phyloP scores from a whole-genome alignment of 35 echinoderm and acorn worm genomes.

The Stichopus chloronotus region DNA sequence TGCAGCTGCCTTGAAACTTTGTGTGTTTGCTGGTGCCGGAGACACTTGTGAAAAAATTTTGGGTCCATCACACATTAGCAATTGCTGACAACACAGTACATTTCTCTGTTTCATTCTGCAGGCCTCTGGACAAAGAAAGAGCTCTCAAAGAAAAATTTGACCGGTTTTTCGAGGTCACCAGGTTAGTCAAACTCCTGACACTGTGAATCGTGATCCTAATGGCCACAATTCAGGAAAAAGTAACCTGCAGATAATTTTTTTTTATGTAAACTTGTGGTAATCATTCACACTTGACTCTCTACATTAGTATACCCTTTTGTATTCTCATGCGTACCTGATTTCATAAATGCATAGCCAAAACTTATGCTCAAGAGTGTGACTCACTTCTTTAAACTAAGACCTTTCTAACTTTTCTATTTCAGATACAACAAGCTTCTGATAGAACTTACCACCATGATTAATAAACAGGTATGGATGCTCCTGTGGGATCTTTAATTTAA shows the following conservation, averaged over 20 bases:
- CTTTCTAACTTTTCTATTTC: background rate
- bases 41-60: too few relatives aligned
- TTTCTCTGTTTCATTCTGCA: background rate
- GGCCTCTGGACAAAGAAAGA: slow-evolving; percentile 55
- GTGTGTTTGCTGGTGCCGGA: too few relatives aligned
- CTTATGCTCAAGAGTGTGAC: background rate
- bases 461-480: slow-evolving; percentile 22
- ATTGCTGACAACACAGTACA: background rate
- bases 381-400: background rate
- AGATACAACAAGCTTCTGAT: slow-evolving; percentile 43
- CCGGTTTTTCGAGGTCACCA: slow-evolving; percentile 45
- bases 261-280: background rate
- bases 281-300: too few relatives aligned
- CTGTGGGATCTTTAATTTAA: too few relatives aligned
- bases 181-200: background rate
- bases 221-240: too few relatives aligned
- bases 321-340: too few relatives aligned
- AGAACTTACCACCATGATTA: slow-evolving; percentile 48
- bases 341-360: too few relatives aligned
- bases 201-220: too few relatives aligned
- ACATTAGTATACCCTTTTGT: too few relatives aligned
- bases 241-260: background rate
- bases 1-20: too few relatives aligned
- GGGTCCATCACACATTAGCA: too few relatives aligned
- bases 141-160: slow-evolving; percentile 59